Evolutionary conservation across 2,888 invertebrate genomes (phyloP).

Genomic region (Zhuqinia jingwanae): DNA sequence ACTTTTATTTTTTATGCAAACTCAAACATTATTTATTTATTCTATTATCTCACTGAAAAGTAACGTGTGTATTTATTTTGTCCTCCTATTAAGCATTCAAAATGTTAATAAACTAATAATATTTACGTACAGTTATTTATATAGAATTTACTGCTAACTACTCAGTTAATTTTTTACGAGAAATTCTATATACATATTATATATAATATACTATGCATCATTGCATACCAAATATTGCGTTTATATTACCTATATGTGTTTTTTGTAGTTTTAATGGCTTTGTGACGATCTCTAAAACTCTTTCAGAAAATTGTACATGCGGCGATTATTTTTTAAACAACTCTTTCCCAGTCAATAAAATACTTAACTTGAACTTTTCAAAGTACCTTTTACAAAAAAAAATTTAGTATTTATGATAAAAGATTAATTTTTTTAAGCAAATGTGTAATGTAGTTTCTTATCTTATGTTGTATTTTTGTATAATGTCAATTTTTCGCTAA

Average conservation of each 20-base stretch:
- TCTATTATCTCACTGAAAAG: background rate
- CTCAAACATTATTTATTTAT: slow-evolving; percentile 22
- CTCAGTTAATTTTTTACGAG: slow-evolving; percentile 12
- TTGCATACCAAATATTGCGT: slow-evolving; percentile 11
- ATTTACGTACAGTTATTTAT: background rate
- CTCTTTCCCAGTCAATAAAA: slow-evolving; percentile 40
- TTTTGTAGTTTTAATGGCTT: slow-evolving; percentile 60
- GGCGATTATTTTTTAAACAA: slow-evolving; percentile 14
- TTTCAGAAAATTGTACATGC: slow-evolving; percentile 7
- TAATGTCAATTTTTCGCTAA: no score
- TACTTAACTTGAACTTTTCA: background rate
- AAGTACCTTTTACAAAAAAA: background rate
- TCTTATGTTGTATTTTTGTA: background rate
- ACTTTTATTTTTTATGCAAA: slow-evolving; percentile 12
- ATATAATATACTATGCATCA: background rate
- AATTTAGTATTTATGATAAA: no score
- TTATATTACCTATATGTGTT: no score
- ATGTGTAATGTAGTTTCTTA: no score
- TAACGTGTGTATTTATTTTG: background rate
- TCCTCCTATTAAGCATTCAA: slow-evolving; percentile 13
- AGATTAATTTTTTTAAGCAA: no score
- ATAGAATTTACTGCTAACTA: background rate
- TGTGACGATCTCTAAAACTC: slow-evolving; percentile 64
- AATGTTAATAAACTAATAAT: slow-evolving; percentile 38
- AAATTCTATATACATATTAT: background rate